Conservation (phyloP, 2,797 vertebrate species). For the Podarcis siculus region DNA sequence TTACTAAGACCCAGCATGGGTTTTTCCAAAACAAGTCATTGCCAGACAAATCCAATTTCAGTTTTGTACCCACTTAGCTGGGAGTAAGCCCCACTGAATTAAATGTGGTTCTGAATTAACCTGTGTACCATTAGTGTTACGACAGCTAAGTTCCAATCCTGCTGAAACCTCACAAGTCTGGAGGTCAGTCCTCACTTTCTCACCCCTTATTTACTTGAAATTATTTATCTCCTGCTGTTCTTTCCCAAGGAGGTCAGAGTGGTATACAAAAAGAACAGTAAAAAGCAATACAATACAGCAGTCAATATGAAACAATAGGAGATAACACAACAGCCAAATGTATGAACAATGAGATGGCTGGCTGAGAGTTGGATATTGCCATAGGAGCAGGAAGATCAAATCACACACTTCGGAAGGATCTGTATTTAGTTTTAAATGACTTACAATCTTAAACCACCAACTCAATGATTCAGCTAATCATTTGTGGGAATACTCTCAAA, state of each 20-base stretch:
- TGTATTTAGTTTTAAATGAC: background rate
- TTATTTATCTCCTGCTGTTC: no score
- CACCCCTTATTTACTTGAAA: no score
- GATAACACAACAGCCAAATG: no score
- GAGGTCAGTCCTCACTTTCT: no score
- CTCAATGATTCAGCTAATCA: background rate
- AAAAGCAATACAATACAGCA: no score
- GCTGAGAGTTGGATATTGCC: background rate
- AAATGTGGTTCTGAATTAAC: background rate
- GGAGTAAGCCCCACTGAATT: background rate
- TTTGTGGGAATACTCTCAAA: background rate
- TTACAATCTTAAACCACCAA: background rate
- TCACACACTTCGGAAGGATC: background rate
- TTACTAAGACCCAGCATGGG: no score
- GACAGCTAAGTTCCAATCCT: background rate
- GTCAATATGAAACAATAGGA: no score
- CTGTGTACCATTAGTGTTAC: no score
- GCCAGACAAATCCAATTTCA: no score
- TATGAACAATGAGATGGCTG: background rate
- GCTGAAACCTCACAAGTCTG: background rate
- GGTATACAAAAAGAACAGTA: no score
- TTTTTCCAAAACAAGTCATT: no score
- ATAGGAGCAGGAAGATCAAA: background rate
- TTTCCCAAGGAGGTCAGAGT: no score
- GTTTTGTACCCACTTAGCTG: background rate